A percentile compares a stretch with the other conserved stretches of the same genome.
These are phyloP conservation scores for Iphiclides podalirius DNA, from an alignment of 2,888 invertebrate species.

Conservation along the genomic window DNA sequence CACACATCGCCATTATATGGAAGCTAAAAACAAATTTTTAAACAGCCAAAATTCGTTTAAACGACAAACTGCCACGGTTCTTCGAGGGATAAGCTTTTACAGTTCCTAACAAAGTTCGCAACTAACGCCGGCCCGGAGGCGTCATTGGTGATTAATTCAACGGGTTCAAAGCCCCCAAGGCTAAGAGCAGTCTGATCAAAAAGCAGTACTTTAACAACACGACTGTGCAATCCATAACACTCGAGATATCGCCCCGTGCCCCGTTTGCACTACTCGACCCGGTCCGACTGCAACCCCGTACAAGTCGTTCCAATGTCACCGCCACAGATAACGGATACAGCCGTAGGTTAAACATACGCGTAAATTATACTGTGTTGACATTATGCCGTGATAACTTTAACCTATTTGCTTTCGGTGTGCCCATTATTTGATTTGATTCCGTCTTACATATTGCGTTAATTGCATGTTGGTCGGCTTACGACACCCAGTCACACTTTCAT, in stretches of 20 bases:
- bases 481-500: too few species aligned
- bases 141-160: slow-evolving; percentile 55
- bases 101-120: slow-evolving; percentile 10
- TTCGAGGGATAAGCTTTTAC: too few species aligned
- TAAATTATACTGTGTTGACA: slow-evolving; percentile 19
- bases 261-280: slow-evolving; percentile 32
- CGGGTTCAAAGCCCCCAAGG: slow-evolving; percentile 63
- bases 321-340: slow-evolving; percentile 9
- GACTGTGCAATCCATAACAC: slow-evolving; percentile 62
- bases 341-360: slow-evolving; percentile 1
- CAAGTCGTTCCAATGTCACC: slow-evolving; percentile 14
- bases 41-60: too few species aligned
- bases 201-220: slow-evolving; percentile 55
- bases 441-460: too few species aligned
- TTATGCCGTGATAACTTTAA: too few species aligned
- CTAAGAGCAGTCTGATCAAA: slow-evolving; percentile 58
- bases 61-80: too few species aligned
- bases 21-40: too few species aligned
- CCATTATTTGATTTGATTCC: too few species aligned
- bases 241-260: slow-evolving; percentile 55
- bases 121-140: slow-evolving; percentile 30
- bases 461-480: too few species aligned
- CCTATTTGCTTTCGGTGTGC: too few species aligned
- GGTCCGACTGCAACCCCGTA: neutral
- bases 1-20: too few species aligned